phyloP scores from a whole-genome alignment of 2,888 invertebrate genomes.

The Mimas tiliae region DNA sequence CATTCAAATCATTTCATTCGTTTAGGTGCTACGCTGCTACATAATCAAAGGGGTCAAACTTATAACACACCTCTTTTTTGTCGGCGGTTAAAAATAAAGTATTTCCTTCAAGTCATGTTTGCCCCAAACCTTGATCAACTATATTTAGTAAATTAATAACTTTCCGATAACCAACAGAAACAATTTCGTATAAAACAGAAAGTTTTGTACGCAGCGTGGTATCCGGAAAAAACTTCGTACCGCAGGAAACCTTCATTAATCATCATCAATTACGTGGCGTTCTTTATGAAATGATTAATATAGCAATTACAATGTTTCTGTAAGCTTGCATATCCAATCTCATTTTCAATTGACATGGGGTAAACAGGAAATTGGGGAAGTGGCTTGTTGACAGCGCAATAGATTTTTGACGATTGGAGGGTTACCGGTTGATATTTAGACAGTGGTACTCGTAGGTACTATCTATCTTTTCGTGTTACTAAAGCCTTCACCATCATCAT shows the following conservation, averaged over 20 bases:
- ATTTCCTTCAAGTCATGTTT: too few relatives aligned
- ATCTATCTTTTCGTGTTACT: too few relatives aligned
- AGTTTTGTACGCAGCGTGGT: background rate
- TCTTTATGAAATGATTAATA: slow-evolving; percentile 45
- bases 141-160: background rate
- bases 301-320: slow-evolving; percentile 27
- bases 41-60: too few relatives aligned
- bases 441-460: background rate
- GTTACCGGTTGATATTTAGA: background rate
- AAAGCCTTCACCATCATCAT: too few relatives aligned
- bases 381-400: background rate
- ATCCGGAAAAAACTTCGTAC: slow-evolving; percentile 9
- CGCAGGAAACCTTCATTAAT: slow-evolving; percentile 43
- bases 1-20: too few relatives aligned
- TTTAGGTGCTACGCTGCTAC: too few relatives aligned
- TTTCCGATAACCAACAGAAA: background rate
- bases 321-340: slow-evolving; percentile 8
- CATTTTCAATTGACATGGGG: slow-evolving; percentile 8
- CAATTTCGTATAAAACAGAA: background rate
- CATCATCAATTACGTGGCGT: slow-evolving; percentile 47
- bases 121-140: background rate
- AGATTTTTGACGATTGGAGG: background rate
- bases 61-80: too few relatives aligned
- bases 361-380: slow-evolving; percentile 16
- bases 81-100: too few relatives aligned